Percentiles rank a stretch among this genome's conserved stretches.
Evolutionary conservation across 2,113 vertebrate species (phyloP).

Genomic region (Phalacrocorax pelagicus): DNA sequence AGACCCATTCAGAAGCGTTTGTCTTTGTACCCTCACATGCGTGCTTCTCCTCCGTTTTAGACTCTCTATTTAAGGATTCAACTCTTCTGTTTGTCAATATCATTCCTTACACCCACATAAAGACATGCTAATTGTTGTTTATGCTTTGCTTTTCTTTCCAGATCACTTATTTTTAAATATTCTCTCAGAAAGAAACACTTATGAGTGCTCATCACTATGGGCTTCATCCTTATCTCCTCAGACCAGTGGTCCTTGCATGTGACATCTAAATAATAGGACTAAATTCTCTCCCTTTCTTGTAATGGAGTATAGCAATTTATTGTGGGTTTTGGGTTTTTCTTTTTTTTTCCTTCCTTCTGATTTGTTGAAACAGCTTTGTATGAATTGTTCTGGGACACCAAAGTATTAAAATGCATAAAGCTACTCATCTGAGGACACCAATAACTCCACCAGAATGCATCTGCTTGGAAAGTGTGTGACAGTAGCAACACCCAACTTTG

Average conservation of each 20-base stretch:
- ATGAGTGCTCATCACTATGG: not conserved
- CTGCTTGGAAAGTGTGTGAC: not conserved
- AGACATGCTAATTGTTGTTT: not conserved
- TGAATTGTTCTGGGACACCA: not conserved
- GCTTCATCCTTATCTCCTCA: not conserved
- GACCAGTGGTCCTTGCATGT: not conserved
- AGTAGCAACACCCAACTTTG: not conserved
- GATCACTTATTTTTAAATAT: not conserved
- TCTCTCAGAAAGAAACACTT: not conserved
- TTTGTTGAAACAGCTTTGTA: not conserved
- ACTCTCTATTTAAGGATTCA: not conserved
- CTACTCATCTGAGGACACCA: not conserved
- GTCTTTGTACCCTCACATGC: not conserved
- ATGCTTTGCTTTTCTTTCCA: not conserved
- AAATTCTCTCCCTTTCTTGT: not conserved
- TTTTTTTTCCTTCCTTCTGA: not conserved
- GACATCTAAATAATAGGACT: not conserved
- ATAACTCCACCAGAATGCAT: not conserved
- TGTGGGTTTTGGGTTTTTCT: not conserved
- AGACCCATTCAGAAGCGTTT: not conserved
- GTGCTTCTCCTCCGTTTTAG: not conserved
- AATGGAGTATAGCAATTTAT: not conserved
- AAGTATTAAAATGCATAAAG: not conserved
- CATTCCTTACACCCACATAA: not conserved
- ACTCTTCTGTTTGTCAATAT: not conserved